phyloP scores from a whole-genome alignment of 2,888 invertebrate genomes.

The Horisme vitalbata region DNA sequence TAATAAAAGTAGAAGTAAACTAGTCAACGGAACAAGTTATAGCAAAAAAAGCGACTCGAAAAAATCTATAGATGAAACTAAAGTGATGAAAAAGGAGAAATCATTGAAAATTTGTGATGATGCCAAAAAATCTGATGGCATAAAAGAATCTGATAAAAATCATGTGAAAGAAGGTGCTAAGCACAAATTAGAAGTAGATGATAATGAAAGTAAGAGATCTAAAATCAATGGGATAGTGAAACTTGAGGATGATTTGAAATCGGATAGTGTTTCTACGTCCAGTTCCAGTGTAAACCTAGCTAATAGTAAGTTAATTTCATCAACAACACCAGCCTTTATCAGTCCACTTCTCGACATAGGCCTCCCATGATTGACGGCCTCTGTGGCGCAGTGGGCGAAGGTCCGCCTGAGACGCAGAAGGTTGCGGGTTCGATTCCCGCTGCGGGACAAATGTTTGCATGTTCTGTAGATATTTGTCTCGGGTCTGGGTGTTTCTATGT shows the following conservation, averaged over 20 bases:
- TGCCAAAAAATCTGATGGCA: constrained; percentile 30
- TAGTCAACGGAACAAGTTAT: constrained; percentile 30
- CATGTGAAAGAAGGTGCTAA: constrained; percentile 27
- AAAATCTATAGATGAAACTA: constrained; percentile 26
- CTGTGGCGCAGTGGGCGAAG: too few species aligned
- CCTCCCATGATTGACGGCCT: too few species aligned
- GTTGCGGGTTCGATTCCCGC: too few species aligned
- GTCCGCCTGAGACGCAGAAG: too few species aligned
- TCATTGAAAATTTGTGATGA: too few species aligned
- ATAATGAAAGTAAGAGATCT: constrained; percentile 32
- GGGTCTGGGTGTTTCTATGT: too few species aligned
- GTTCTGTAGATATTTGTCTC: too few species aligned
- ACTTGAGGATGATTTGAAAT: constrained; percentile 25
- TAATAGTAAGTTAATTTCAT: constrained; percentile 14
- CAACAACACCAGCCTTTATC: neutral
- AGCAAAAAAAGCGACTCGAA: constrained; percentile 26
- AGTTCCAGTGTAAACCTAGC: constrained; percentile 14
- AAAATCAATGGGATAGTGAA: constrained; percentile 34
- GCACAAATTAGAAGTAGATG: constrained; percentile 24
- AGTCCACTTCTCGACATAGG: too few species aligned
- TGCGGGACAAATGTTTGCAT: too few species aligned
- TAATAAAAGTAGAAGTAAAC: constrained; percentile 36
- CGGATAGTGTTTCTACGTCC: constrained; percentile 30
- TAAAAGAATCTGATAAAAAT: constrained; percentile 22
- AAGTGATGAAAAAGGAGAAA: too few species aligned